Evolutionary conservation across 2,113 vertebrate genomes (phyloP).

Genomic region (Cacatua alba): DNA sequence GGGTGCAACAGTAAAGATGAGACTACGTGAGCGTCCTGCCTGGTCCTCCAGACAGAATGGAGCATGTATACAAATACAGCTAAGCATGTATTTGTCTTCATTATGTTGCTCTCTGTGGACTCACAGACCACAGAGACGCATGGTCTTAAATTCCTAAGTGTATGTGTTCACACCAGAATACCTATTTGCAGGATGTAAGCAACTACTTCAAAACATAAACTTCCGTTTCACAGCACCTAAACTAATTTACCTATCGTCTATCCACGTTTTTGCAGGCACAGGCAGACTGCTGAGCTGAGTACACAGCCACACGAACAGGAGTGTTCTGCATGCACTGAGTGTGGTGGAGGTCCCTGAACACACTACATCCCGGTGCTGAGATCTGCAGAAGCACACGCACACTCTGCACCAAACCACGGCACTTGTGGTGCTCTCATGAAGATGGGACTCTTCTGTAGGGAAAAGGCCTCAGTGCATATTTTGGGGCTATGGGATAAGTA

Average conservation of each 20-base stretch:
- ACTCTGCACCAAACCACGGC: not conserved
- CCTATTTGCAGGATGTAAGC: not conserved
- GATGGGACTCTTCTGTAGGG: not conserved
- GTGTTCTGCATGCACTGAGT: not conserved
- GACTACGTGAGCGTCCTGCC: not conserved
- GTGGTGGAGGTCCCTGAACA: not conserved
- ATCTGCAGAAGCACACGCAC: not conserved
- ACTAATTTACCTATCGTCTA: not conserved
- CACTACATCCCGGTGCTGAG: rapidly evolving
- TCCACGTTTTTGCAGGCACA: not conserved
- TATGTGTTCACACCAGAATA: not conserved
- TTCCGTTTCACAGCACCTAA: not conserved
- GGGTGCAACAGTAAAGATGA: not conserved
- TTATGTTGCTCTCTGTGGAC: not conserved
- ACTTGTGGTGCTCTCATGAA: rapidly evolving
- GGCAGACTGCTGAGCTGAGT: not conserved
- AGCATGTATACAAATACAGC: not conserved
- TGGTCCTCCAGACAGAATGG: not conserved
- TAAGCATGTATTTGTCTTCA: not conserved
- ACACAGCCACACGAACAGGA: not conserved
- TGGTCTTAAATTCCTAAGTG: not conserved
- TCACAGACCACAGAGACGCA: not conserved
- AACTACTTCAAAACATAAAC: not conserved
- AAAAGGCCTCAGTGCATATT: rapidly evolving
- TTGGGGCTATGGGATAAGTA: not conserved